A percentile compares a stretch with the other conserved stretches of the same genome.
Conservation (phyloP, 2,888 invertebrate genomes). For the Aphidoletes aphidimyza region DNA sequence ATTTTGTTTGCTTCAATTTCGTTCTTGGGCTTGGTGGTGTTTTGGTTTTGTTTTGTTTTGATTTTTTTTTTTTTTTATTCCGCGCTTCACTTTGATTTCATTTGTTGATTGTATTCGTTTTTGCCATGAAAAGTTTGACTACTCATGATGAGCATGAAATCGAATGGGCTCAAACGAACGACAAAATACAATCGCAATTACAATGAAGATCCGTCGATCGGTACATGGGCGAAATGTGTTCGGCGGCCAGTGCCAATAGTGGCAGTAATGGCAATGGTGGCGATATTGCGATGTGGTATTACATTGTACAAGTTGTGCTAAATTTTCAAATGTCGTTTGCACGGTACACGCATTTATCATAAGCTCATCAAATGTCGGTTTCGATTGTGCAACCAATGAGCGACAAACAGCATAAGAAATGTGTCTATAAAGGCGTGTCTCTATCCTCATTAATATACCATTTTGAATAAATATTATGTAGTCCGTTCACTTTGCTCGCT, state of each 20-base stretch:
- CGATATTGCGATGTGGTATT: background rate
- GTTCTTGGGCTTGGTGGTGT: background rate
- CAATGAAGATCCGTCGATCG: slow-evolving; percentile 12
- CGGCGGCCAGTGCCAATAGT: too few relatives aligned
- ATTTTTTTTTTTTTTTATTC: background rate
- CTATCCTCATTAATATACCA: slow-evolving; percentile 46
- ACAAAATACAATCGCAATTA: too few relatives aligned
- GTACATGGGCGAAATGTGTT: background rate
- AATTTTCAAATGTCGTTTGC: background rate
- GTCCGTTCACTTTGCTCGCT: slow-evolving; percentile 2
- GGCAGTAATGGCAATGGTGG: background rate
- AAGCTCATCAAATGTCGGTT: slow-evolving; percentile 35
- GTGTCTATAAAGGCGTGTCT: slow-evolving; percentile 22
- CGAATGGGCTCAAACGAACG: background rate
- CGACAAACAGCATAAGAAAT: slow-evolving; percentile 40
- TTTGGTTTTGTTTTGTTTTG: background rate
- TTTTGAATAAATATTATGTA: slow-evolving; percentile 31
- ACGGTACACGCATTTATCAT: background rate
- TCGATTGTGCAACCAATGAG: slow-evolving; percentile 51
- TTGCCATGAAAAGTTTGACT: too few relatives aligned
- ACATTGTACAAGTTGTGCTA: background rate
- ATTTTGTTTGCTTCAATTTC: slow-evolving; percentile 42
- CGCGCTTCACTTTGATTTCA: background rate
- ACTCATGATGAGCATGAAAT: background rate
- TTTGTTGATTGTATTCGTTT: background rate